Conservation (phyloP, 1,140 invertebrate genomes). For the Nasonia vitripennis region DNA sequence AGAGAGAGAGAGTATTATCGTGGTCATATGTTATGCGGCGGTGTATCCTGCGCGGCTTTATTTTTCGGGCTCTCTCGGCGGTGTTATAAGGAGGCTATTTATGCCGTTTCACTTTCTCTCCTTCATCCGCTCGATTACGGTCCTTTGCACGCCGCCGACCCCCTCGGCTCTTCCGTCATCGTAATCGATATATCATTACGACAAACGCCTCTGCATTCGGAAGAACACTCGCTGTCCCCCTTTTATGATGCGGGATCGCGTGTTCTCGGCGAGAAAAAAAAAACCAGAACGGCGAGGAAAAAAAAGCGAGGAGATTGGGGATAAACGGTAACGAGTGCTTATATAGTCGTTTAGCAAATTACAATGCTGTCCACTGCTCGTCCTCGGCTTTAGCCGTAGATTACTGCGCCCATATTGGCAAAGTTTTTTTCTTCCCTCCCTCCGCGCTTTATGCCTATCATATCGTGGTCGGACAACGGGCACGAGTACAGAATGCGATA, state of each 20-base stretch:
- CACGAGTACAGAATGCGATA: constrained; percentile 27
- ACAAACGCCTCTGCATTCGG: constrained; percentile 39
- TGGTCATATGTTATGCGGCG: constrained; percentile 68
- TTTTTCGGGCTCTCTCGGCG: not conserved
- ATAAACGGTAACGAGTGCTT: constrained; percentile 50
- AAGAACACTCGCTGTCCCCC: constrained; percentile 2
- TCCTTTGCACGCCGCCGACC: not conserved
- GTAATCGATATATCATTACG: constrained; percentile 61
- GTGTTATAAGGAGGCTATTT: not conserved
- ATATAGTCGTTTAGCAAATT: constrained; percentile 51
- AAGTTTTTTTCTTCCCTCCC: constrained; percentile 33
- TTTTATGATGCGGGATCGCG: not conserved
- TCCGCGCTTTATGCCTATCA: not conserved
- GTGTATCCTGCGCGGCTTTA: constrained; percentile 63
- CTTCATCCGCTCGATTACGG: constrained; percentile 37
- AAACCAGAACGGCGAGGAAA: not conserved
- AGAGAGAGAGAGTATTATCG: constrained; percentile 63
- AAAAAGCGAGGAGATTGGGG: constrained; percentile 42
- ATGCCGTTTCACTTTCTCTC: constrained; percentile 19
- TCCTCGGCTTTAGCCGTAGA: not conserved
- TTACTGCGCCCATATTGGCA: constrained; percentile 37
- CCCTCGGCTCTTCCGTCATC: constrained; percentile 60
- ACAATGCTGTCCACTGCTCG: constrained; percentile 26
- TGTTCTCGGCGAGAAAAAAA: not conserved
- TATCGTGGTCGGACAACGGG: not conserved